Conservation (phyloP, 1,140 invertebrate species). For the Hypothenemus hampei region DNA sequence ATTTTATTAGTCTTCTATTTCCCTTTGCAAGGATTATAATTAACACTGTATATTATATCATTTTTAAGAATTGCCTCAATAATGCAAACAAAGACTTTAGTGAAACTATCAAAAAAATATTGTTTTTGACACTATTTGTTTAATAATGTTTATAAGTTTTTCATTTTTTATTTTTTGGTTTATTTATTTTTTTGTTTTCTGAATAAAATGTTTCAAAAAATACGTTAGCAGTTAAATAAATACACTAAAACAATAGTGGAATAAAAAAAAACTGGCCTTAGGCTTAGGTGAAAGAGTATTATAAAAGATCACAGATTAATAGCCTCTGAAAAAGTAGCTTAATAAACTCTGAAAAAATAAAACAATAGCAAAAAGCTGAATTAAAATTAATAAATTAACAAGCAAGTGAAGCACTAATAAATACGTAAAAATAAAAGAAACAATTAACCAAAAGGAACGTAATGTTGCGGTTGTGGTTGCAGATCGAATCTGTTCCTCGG, state of each 20-base stretch:
- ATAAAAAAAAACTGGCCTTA: constrained; percentile 18
- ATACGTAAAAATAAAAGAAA: not conserved
- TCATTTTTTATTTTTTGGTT: too few species aligned
- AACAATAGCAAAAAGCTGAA: constrained; percentile 3
- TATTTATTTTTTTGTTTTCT: too few species aligned
- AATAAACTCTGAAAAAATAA: constrained; percentile 3
- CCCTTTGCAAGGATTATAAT: too few species aligned
- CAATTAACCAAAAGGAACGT: constrained; percentile 33
- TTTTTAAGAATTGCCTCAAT: too few species aligned
- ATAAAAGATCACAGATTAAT: constrained; percentile 17
- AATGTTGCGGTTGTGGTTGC: constrained; percentile 22
- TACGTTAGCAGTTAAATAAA: not conserved
- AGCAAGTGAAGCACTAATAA: not conserved
- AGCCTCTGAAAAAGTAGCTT: constrained; percentile 9
- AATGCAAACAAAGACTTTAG: too few species aligned
- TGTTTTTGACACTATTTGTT: too few species aligned
- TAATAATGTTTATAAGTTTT: too few species aligned
- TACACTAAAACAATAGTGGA: constrained; percentile 1
- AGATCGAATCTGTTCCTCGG: constrained; percentile 38
- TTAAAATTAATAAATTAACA: constrained; percentile 20
- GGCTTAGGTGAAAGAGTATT: constrained; percentile 6
- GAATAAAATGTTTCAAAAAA: constrained; percentile 10
- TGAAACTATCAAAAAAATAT: too few species aligned
- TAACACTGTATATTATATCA: too few species aligned
- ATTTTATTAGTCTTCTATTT: too few species aligned